Conservation (phyloP, 2,888 invertebrate species). For the Athalia cordata region DNA sequence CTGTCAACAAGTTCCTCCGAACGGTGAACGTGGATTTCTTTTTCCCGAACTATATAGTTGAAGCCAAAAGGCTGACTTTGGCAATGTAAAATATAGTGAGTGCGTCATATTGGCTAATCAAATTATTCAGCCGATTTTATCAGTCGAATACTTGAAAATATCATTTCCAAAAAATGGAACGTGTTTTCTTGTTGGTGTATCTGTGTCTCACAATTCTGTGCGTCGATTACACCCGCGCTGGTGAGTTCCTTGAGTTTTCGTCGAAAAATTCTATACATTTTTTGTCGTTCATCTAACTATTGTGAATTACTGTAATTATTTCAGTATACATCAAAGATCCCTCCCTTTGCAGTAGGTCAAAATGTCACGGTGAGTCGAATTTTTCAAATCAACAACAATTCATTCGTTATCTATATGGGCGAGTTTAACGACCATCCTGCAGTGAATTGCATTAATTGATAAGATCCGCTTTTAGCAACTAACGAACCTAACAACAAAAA, state of each 20-base stretch:
- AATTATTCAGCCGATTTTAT: too few relatives aligned
- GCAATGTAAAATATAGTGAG: too few relatives aligned
- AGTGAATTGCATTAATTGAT: constrained; percentile 3
- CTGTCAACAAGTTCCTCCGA: constrained; percentile 40
- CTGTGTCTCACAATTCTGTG: constrained; percentile 32
- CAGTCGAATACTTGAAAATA: neutral
- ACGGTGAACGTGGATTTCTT: constrained; percentile 33
- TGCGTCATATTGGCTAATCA: too few relatives aligned
- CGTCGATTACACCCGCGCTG: constrained; percentile 16
- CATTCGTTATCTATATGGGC: neutral
- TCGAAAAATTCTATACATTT: neutral
- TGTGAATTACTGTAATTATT: constrained; percentile 44
- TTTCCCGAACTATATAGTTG: neutral
- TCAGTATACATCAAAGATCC: constrained; percentile 64
- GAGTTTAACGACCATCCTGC: constrained; percentile 42
- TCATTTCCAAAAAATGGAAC: constrained; percentile 6
- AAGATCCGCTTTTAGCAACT: constrained; percentile 2
- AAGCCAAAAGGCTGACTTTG: too few relatives aligned
- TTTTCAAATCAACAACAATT: constrained; percentile 8
- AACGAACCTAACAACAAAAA: neutral
- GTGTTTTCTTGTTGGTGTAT: constrained; percentile 21
- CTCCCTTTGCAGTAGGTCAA: constrained; percentile 64
- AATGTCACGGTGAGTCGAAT: constrained; percentile 64
- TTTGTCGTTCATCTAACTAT: neutral
- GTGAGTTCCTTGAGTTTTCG: neutral